Percentiles rank a stretch among this genome's conserved stretches.
Evolutionary conservation across 2,797 vertebrate genomes (phyloP).

Genomic region (Gallinago solitaria): DNA sequence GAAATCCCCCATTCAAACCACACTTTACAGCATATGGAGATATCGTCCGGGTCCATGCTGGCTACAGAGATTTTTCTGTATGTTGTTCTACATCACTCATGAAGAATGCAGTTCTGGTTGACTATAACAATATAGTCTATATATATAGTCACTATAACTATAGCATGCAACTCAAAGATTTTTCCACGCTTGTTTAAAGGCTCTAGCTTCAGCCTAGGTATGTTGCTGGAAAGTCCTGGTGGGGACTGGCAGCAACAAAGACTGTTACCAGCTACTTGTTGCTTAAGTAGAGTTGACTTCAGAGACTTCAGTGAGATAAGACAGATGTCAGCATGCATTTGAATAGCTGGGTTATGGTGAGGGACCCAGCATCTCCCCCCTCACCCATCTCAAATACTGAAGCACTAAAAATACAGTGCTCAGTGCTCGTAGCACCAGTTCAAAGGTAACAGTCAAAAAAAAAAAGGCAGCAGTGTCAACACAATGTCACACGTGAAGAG

Average conservation of each 20-base stretch:
- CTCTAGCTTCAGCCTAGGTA: fast-evolving
- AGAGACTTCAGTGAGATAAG: not conserved
- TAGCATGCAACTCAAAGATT: not conserved
- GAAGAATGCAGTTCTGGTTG: not conserved
- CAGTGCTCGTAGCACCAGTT: fast-evolving
- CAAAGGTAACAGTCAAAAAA: not conserved
- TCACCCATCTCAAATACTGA: fast-evolving
- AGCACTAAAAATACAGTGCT: not conserved
- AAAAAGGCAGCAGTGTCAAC: not conserved
- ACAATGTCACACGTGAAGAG: fast-evolving
- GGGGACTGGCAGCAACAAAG: not conserved
- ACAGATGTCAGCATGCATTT: not conserved
- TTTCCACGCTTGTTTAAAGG: not conserved
- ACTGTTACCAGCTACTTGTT: not conserved
- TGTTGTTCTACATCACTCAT: not conserved
- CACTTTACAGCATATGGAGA: not conserved
- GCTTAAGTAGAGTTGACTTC: not conserved
- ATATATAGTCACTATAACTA: not conserved
- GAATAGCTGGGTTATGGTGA: not conserved
- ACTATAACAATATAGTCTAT: no score
- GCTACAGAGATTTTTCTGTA: not conserved
- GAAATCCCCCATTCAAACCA: not conserved
- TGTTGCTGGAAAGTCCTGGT: not conserved
- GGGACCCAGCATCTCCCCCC: not conserved
- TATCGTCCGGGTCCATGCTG: not conserved